Conservation (phyloP, 1,140 invertebrate species). For the Scylla paramamosain region DNA sequence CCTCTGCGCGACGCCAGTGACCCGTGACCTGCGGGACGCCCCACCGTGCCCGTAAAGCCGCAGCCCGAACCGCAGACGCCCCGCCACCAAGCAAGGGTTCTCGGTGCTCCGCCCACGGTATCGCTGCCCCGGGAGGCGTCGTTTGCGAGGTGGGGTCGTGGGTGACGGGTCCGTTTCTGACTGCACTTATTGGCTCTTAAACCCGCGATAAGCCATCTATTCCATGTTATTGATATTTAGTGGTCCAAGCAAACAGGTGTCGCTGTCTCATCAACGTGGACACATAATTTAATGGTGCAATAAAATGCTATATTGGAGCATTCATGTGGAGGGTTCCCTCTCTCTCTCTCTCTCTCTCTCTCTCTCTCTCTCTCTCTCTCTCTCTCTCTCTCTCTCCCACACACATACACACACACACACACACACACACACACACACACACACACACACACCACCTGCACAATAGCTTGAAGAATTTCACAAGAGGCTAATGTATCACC, state of each 20-base stretch:
- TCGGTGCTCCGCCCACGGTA: background rate
- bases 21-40: background rate
- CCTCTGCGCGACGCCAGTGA: background rate
- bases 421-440: background rate
- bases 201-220: background rate
- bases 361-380: slow-evolving; percentile 3
- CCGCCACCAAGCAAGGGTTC: background rate
- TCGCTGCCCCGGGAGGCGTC: background rate
- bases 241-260: background rate
- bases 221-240: background rate
- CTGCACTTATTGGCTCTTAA: background rate
- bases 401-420: background rate
- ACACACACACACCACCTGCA: background rate
- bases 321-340: background rate
- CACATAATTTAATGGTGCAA: background rate
- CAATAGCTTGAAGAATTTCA: background rate
- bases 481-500: background rate
- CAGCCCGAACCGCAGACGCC: background rate
- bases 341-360: background rate
- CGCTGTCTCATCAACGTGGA: background rate
- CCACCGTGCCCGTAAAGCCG: background rate
- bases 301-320: background rate
- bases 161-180: background rate
- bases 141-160: background rate
- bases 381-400: background rate